Evolutionary conservation across 2,797 vertebrate species (phyloP), one percentile per base, ranked within the genome.

Genomic region (Centropyge bicolor): DNA sequence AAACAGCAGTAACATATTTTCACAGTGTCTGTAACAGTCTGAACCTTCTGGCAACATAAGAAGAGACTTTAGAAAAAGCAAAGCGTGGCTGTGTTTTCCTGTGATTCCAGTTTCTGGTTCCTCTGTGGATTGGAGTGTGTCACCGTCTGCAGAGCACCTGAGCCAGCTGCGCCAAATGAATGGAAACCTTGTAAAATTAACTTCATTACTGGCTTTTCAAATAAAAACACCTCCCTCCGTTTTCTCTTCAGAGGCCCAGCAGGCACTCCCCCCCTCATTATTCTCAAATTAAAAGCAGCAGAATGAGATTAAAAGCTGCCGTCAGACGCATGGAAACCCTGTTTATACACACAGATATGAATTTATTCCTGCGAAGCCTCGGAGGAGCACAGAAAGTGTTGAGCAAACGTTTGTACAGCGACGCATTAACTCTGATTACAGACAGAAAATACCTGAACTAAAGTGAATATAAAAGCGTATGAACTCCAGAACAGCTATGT

Each of bases 131-230:
- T 35, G 41, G 36, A 41, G 54, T 19, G 35, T 51, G 8, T 41
- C 7, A 51, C 9, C n/a, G 78, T 87, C 84, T 91, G 88, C 6
- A 2, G 60, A 54, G 82, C 88, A 93, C 92, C 92, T 92, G 89
- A 91, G 63, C 36, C 19, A 70, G 62, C 52, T 59, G 63, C 72
- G 65, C 36, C 86, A 90, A 91, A 91, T 90, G 83, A 92, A 89
- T 45, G 81, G 83, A 93, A 94, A 92, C 81, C 89, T 86, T 62
- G 83, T 93, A 88, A 92, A 92, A 89, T 92, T 67, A 91, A 90
- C 89, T 81, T 60, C 48, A 90, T 94, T 92, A 89, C 81, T 62
- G 70, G 48, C 41, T 70, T 78, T 83, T 88, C 87, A 86, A 89
- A 93, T 91, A 91, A 92, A 91, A 88, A 31, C 71, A 0, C n/a